Evolutionary conservation across 2,888 invertebrate genomes (phyloP).

Genomic region (Nomada lathburiana): DNA sequence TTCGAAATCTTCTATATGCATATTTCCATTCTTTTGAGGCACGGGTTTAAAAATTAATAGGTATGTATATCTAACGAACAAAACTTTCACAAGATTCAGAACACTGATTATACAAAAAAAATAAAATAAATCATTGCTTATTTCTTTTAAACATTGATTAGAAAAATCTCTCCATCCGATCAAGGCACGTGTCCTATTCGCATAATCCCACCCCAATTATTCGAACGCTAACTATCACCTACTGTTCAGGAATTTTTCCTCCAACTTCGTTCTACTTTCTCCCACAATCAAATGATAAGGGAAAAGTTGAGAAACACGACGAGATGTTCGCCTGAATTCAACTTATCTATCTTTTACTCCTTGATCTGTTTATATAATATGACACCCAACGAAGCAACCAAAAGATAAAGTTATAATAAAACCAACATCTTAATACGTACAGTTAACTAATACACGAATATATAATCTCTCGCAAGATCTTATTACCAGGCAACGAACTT

Average conservation of each 20-base stretch:
- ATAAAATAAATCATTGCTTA: background rate
- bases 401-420: conserved; percentile 12
- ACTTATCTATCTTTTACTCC: conserved; percentile 10
- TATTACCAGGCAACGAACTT: background rate
- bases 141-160: conserved; percentile 37
- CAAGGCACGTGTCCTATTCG: background rate
- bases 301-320: conserved; percentile 7
- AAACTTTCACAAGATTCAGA: conserved; percentile 15
- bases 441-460: too few relatives aligned
- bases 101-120: conserved; percentile 27
- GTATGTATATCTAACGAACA: conserved; percentile 15
- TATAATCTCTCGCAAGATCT: background rate
- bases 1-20: background rate
- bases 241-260: conserved; percentile 10
- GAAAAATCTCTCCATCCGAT: conserved; percentile 10
- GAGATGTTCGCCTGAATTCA: conserved; percentile 10
- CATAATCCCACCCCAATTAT: background rate
- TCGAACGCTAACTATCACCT: background rate
- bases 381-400: conserved; percentile 9
- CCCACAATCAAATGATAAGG: background rate
- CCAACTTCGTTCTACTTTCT: background rate
- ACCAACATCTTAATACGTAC: too few relatives aligned
- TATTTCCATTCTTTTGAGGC: background rate
- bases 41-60: conserved; percentile 29
- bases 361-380: conserved; percentile 21